phyloP scores from a whole-genome alignment of 2,113 vertebrate species.

The Bubo bubo region DNA sequence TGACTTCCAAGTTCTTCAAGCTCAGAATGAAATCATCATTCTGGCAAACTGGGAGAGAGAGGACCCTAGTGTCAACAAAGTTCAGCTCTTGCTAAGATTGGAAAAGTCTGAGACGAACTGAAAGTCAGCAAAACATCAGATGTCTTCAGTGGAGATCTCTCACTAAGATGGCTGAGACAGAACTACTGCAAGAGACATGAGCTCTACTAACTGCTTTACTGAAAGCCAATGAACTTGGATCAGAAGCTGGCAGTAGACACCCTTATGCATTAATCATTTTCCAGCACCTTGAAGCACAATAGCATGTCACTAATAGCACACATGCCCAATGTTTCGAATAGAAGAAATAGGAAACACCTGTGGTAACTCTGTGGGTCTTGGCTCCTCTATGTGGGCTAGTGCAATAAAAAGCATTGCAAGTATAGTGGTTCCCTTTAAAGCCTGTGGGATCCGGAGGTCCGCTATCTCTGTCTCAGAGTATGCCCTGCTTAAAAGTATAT shows the following conservation, averaged over 20 bases:
- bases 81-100: background rate
- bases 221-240: background rate
- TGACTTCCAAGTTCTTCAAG: background rate
- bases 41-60: background rate
- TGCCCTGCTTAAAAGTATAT: background rate
- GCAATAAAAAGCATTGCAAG: background rate
- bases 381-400: background rate
- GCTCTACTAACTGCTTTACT: background rate
- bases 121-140: background rate
- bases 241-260: background rate
- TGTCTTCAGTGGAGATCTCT: background rate
- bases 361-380: background rate
- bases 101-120: background rate
- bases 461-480: background rate
- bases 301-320: background rate
- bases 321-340: background rate
- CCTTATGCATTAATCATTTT: background rate
- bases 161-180: background rate
- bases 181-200: background rate
- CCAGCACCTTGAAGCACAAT: background rate
- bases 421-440: background rate
- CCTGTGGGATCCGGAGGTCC: background rate
- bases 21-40: background rate
- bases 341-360: constrained; percentile 37
- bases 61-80: background rate